A percentile compares a stretch with the other conserved stretches of the same genome.
Conservation (phyloP, 2,113 vertebrate genomes). For the Ursus arctos region DNA sequence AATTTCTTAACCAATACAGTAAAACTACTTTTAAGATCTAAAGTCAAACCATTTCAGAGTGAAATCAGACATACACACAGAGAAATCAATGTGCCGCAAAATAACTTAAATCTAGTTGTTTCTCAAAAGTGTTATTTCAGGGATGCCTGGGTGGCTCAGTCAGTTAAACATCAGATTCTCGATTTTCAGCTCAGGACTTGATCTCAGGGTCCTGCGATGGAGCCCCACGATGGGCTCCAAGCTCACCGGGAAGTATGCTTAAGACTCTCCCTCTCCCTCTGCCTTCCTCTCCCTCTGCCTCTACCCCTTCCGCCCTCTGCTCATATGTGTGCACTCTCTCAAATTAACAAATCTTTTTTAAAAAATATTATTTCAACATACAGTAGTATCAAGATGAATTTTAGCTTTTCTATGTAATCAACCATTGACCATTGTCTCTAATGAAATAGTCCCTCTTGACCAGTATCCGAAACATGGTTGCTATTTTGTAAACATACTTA, state of each 20-base stretch:
- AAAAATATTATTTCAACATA: not conserved
- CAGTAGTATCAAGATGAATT: not conserved
- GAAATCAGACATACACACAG: not conserved
- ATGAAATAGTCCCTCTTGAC: not conserved
- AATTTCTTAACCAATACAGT: not conserved
- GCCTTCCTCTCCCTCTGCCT: not conserved
- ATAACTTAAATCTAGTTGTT: not conserved
- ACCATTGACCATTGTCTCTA: not conserved
- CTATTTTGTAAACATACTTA: not conserved
- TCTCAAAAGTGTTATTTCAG: not conserved
- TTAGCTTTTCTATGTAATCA: not conserved
- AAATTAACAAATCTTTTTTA: not conserved
- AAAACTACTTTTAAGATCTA: not conserved
- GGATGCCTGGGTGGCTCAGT: not conserved
- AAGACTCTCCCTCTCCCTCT: not conserved
- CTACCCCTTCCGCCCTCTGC: not conserved
- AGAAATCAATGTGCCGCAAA: not conserved
- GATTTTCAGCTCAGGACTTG: not conserved
- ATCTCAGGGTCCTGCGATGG: not conserved
- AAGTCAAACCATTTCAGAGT: not conserved
- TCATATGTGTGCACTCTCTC: not conserved
- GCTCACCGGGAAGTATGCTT: not conserved
- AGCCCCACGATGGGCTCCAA: not conserved
- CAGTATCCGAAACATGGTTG: not conserved
- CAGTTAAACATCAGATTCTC: not conserved